Base-by-base conservation (phyloP, 1,140 invertebrate species). In the Batillaria attramentaria region DNA sequence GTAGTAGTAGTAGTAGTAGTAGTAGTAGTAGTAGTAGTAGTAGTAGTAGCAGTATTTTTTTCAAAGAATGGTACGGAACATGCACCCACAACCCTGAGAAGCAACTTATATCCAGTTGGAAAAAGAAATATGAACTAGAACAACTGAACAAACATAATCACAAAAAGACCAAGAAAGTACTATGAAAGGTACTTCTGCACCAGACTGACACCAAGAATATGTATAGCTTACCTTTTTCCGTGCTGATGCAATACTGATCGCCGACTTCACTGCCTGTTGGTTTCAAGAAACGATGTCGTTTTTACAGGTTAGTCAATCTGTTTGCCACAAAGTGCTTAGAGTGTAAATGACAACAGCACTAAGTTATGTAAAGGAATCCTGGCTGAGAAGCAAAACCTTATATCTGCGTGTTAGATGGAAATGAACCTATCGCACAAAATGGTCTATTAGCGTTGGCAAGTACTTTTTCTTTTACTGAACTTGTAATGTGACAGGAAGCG, bases 221-320 rank as follows among this genome's bases (percentile, higher is more conserved):
- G 62, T 33, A 39, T 4, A 31, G 35, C 41, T 70, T 28, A 70
- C 68, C n/a, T 70, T 69, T 1, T 42, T 70, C 33, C 68, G 20
- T 28, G 68, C 68, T 8, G 68, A 70, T n/a, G 68, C 68, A 46
- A 70, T 33, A 16, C 39, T 43, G n/a, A 70, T 70, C 3, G 68
- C 68, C 3, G 68, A 70, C 8, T 70, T 70, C n/a, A 70, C 68
- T 13, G 68, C 68, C 68, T 70, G 66, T 41, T 41, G 31, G 42
- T 20, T 4, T n/a, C 37, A 42, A 41, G 28, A 24, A n/a, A 41
- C 20, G 28, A 3, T 3, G 24, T 31, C 39, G 8, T 35, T 66
- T 66, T 24, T 37, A 2, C 65, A 13, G 65, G 28, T 10, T 13
- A 37, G 1, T 31, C 1, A 37, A 37, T 66, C 65, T n/a, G 31